Evolutionary conservation across 2,797 vertebrate species (phyloP), one percentile per base, ranked within the genome.

Genomic region (Melanotaenia pygmaea): DNA sequence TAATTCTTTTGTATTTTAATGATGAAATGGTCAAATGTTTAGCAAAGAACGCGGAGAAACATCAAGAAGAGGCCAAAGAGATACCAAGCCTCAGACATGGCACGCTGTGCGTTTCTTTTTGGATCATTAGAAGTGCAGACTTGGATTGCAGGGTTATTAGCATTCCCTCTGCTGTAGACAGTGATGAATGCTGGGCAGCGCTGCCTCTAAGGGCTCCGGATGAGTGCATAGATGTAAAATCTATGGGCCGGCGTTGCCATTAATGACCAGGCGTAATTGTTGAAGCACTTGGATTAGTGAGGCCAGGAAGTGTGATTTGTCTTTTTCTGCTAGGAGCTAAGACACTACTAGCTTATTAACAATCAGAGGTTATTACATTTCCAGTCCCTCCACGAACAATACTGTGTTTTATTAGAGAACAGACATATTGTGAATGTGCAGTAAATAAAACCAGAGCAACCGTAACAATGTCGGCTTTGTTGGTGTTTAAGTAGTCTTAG

Each of bases 111-210:
- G 64, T 68, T 58, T 59, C 53, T 47, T 51, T 76, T 30, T 12
- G 45, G 62, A 56, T 85, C 78, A 77, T 88, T 87, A 83, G 76
- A 80, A 71, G 64, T 83, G 72, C n/a, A 16, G 40, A 37, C 45
- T 34, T 22, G 64, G 59, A 64, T 2, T 53, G 67, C 71, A 64
- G 76, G 51, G 69, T 83, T 82, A 79, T 88, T 79, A 72, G 78
- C 79, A 26, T 80, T 80, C 54, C 38, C 71, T 57, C 58, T 53
- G 58, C 70, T 56, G 3, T 1, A 61, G 73, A 79, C 78, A 50
- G 50, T 83, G 79, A 79, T 88, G 28, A 75, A 85, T 83, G 80
- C 9, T 14, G 18, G 66, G 67, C 53, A 38, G 53, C 9, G 3
- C 11, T 11, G 68, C 65, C 79, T 69, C 70, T 4, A 14, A 69